Evolutionary conservation across 2,113 vertebrate species (phyloP).

Genomic region (Paralichthys olivaceus): DNA sequence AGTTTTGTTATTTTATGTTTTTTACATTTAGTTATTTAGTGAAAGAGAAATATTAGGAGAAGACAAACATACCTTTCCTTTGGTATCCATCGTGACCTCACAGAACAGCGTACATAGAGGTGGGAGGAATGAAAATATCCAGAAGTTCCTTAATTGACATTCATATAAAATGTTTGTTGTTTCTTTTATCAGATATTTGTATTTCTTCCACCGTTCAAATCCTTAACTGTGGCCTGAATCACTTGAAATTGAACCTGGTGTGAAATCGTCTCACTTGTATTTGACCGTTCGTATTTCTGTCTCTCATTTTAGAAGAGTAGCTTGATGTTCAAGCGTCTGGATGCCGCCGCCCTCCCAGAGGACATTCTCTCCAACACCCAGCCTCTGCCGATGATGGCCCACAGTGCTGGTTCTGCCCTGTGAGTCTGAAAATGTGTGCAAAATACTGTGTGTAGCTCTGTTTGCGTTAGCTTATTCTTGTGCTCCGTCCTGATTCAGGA

Average conservation of each 20-base stretch:
- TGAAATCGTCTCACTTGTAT: neutral
- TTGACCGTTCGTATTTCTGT: constrained; percentile 6
- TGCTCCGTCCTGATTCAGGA: constrained; percentile 79
- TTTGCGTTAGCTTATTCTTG: constrained; percentile 21
- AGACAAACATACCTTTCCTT: too few relatives aligned
- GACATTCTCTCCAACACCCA: constrained; percentile 92
- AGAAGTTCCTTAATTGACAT: too few relatives aligned
- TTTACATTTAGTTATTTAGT: too few relatives aligned
- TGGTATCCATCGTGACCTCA: too few relatives aligned
- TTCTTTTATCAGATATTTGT: neutral
- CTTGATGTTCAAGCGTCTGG: constrained; percentile 95
- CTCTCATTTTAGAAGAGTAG: constrained; percentile 86
- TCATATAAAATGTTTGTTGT: too few relatives aligned
- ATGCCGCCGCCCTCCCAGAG: constrained; percentile 90
- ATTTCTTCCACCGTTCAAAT: neutral
- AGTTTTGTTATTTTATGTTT: too few relatives aligned
- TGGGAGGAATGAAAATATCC: too few relatives aligned
- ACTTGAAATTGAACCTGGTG: neutral
- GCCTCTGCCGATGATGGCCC: constrained; percentile 90
- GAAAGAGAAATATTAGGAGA: too few relatives aligned
- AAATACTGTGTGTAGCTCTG: neutral
- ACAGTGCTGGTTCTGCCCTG: constrained; percentile 91
- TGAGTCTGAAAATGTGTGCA: constrained; percentile 82
- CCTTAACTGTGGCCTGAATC: neutral
- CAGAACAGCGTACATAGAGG: too few relatives aligned